Evolutionary conservation across 2,797 vertebrate species (phyloP).

Genomic region (Eupleurogrammus muticus): DNA sequence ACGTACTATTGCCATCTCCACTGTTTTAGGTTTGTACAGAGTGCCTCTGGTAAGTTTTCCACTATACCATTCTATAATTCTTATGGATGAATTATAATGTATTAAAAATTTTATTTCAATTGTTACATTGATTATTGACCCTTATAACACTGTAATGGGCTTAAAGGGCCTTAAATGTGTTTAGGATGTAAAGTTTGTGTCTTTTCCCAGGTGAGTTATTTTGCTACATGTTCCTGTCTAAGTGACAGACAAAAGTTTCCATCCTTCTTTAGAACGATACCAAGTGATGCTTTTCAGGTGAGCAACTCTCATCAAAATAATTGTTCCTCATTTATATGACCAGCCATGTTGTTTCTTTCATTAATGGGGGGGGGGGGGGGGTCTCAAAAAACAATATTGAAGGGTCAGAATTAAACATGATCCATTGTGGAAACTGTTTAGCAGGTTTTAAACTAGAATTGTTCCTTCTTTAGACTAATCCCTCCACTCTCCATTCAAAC

Average conservation of each 20-base stretch:
- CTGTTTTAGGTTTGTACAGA: constrained; percentile 58
- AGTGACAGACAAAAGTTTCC: constrained; percentile 62
- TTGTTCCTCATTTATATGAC: too few species aligned
- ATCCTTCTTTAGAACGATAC: constrained; percentile 75
- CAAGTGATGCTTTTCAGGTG: constrained; percentile 79
- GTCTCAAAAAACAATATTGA: not conserved
- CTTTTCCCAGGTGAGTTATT: constrained; percentile 78
- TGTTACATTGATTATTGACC: not conserved
- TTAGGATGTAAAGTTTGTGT: not conserved
- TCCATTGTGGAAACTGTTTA: not conserved
- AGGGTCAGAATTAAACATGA: not conserved
- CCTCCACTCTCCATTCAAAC: not conserved
- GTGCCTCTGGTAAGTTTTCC: constrained; percentile 62
- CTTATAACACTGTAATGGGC: accelerated
- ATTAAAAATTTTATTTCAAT: not conserved
- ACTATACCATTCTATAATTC: accelerated
- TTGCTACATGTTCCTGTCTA: constrained; percentile 73
- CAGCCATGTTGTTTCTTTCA: too few species aligned
- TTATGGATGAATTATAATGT: not conserved
- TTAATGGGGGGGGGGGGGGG: too few species aligned
- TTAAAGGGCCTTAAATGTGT: not conserved
- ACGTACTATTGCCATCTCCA: constrained; percentile 57
- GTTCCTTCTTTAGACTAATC: not conserved
- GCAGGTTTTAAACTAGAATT: not conserved
- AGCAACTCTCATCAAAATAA: not conserved